Conservation (phyloP, 2,888 invertebrate species). For the Coenonympha arcania region DNA sequence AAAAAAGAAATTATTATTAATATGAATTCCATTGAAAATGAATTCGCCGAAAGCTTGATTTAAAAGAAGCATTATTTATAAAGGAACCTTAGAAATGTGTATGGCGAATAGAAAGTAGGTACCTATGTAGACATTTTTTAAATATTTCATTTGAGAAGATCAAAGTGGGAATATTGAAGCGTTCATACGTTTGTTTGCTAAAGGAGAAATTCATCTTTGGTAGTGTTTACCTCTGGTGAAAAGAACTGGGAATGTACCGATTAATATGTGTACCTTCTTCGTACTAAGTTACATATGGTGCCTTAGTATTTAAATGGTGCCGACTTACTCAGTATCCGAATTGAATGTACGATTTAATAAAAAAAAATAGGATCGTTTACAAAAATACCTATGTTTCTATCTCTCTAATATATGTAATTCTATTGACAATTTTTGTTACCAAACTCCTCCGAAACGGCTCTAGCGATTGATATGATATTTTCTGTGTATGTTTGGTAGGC, state of each 20-base stretch:
- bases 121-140: constrained; percentile 8
- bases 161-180: constrained; percentile 50
- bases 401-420: too few relatives aligned
- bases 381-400: too few relatives aligned
- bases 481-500: too few relatives aligned
- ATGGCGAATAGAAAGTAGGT: neutral
- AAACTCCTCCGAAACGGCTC: too few relatives aligned
- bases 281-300: neutral
- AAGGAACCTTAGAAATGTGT: constrained; percentile 1
- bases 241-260: constrained; percentile 43
- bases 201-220: constrained; percentile 60
- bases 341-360: too few relatives aligned
- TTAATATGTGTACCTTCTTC: neutral
- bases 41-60: neutral
- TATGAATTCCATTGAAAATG: neutral
- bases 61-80: neutral
- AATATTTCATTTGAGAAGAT: constrained; percentile 29
- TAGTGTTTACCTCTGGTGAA: constrained; percentile 60
- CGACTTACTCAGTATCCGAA: too few relatives aligned
- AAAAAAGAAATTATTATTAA: too few relatives aligned
- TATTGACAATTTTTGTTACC: too few relatives aligned
- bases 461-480: too few relatives aligned
- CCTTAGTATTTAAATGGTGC: too few relatives aligned
- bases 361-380: too few relatives aligned
- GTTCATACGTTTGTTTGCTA: constrained; percentile 48